These are phyloP conservation scores for Chelonia mydas DNA, from an alignment of 2,797 vertebrate genomes.

Conservation along the genomic window DNA sequence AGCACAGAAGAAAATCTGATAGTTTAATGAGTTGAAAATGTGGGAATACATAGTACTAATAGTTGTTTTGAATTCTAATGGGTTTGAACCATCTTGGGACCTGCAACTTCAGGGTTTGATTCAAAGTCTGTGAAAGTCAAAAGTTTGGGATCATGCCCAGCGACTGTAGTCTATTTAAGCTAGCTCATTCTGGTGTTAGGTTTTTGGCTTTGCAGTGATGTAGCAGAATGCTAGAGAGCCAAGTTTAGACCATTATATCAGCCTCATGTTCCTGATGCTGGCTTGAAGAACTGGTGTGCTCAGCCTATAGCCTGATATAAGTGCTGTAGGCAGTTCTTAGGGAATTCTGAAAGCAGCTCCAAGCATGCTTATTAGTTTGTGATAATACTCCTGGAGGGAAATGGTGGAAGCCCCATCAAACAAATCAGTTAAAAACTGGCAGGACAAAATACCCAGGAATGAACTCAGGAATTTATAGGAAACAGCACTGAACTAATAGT, in stretches of 20 bases:
- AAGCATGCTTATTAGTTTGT: neutral
- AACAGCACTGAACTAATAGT: neutral
- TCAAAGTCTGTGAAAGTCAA: neutral
- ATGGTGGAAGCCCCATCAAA: neutral
- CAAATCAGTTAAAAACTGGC: neutral
- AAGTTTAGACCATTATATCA: neutral
- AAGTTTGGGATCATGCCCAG: neutral
- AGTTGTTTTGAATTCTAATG: neutral
- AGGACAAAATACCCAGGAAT: neutral
- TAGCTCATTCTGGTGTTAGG: fast-evolving
- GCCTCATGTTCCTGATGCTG: neutral
- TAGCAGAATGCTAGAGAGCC: neutral
- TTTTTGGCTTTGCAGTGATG: neutral
- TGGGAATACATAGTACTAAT: neutral
- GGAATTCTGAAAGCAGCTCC: neutral
- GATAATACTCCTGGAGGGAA: neutral
- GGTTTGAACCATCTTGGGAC: neutral
- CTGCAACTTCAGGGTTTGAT: neutral
- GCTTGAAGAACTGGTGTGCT: neutral
- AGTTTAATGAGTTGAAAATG: neutral
- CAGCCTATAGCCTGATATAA: neutral
- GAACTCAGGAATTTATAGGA: neutral
- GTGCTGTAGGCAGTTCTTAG: neutral
- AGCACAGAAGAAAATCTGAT: neutral
- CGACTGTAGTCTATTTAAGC: neutral